Percentiles rank a stretch among this genome's conserved stretches.
Evolutionary conservation across 2,797 vertebrate species (phyloP).

Genomic region (Limosa lapponica): DNA sequence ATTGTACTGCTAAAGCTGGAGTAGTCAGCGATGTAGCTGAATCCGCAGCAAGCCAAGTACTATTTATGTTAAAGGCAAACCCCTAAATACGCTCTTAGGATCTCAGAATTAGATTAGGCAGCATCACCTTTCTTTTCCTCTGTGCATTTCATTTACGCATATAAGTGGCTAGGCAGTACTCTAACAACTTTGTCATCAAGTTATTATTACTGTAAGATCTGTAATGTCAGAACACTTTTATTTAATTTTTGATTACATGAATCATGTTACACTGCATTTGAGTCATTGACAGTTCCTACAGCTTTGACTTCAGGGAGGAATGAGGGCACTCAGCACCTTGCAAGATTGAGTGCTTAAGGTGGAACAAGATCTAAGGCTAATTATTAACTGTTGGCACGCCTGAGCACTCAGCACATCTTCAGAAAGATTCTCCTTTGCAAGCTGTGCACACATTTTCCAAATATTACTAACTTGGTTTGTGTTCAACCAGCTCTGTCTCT

Average conservation of each 20-base stretch:
- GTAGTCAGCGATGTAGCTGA: background rate
- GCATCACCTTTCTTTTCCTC: background rate
- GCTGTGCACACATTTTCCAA: background rate
- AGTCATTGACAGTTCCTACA: background rate
- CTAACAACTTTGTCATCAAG: background rate
- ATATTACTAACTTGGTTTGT: background rate
- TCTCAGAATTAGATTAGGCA: background rate
- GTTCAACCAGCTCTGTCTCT: background rate
- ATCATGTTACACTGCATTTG: background rate
- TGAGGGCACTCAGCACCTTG: background rate
- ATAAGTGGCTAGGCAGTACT: background rate
- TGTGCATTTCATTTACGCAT: background rate
- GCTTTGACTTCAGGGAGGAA: background rate
- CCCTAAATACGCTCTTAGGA: background rate
- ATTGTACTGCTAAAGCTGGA: background rate
- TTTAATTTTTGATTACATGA: constrained; percentile 35
- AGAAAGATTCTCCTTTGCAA: background rate
- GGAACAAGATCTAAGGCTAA: background rate
- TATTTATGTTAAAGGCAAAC: background rate
- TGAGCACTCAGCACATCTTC: background rate
- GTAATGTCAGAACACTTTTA: background rate
- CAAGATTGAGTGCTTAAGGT: background rate
- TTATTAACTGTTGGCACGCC: background rate
- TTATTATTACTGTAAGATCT: background rate
- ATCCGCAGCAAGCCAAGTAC: background rate